phyloP scores from a whole-genome alignment of 92 coral and sea anemone genomes.

The Anthopleura xanthogrammica region DNA sequence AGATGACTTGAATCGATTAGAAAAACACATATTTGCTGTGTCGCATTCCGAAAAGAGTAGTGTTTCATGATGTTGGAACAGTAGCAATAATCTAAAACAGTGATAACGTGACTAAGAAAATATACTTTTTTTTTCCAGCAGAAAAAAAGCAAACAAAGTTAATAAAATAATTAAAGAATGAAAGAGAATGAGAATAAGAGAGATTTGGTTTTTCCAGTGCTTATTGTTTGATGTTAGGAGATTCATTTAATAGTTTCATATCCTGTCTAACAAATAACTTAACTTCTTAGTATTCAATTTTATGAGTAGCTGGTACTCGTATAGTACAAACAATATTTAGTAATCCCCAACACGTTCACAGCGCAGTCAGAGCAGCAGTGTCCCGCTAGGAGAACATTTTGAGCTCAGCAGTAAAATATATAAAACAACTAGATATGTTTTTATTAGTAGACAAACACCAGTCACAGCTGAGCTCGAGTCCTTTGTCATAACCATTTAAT shows the following conservation, averaged over 20 bases:
- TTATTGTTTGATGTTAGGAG: neutral
- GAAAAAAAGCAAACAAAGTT: neutral
- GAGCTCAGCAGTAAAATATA: constrained; percentile 24
- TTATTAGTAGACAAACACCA: constrained; percentile 28
- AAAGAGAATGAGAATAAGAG: neutral
- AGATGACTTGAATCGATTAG: neutral
- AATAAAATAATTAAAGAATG: neutral
- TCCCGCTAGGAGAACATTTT: constrained; percentile 29
- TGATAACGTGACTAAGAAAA: neutral
- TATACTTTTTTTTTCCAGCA: too few species aligned
- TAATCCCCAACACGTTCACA: constrained; percentile 4
- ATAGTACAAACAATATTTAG: constrained; percentile 21
- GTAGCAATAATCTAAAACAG: neutral
- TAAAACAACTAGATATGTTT: constrained; percentile 15
- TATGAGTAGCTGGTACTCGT: neutral
- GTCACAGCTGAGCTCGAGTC: constrained; percentile 3
- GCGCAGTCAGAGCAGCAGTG: neutral
- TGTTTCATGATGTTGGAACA: neutral
- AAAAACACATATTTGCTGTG: neutral
- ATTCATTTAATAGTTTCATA: neutral
- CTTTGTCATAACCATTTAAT: neutral
- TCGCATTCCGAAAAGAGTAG: neutral
- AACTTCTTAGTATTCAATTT: neutral
- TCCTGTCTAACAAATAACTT: neutral
- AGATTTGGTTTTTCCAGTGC: neutral